Evolutionary conservation across 2,888 invertebrate genomes (phyloP).

Genomic region (Tridacna gigas): DNA sequence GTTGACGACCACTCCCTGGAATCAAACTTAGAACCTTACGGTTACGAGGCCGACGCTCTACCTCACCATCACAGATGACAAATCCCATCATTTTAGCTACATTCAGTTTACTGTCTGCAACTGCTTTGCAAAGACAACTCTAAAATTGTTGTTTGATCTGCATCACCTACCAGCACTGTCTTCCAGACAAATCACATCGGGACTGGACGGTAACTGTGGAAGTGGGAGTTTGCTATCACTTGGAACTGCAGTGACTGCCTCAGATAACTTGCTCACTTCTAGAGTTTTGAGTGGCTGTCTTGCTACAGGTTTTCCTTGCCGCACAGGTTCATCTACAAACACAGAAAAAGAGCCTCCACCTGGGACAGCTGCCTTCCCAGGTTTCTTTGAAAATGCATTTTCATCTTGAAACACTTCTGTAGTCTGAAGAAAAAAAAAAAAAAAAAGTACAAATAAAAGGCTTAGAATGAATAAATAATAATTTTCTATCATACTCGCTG

Average conservation of each 20-base stretch:
- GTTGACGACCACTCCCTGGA: too few species aligned
- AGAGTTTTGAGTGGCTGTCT: constrained; percentile 43
- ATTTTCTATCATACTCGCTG: too few species aligned
- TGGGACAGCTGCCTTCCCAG: constrained; percentile 62
- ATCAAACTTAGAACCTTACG: too few species aligned
- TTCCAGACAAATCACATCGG: constrained; percentile 55
- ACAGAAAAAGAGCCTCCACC: constrained; percentile 69
- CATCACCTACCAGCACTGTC: constrained; percentile 43
- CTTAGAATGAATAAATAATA: too few species aligned
- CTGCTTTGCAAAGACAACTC: not conserved
- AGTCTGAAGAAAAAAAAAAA: constrained; percentile 26
- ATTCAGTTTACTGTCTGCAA: not conserved
- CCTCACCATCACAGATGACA: too few species aligned
- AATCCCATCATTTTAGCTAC: too few species aligned
- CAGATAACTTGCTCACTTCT: constrained; percentile 45
- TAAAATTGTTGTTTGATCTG: too few species aligned
- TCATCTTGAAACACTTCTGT: constrained; percentile 69
- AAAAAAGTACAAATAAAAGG: too few species aligned
- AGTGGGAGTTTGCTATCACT: constrained; percentile 52
- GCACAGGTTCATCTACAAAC: constrained; percentile 68
- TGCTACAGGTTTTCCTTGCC: constrained; percentile 44
- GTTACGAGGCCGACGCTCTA: too few species aligned
- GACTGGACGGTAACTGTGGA: constrained; percentile 41
- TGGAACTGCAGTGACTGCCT: constrained; percentile 62
- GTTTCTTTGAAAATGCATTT: constrained; percentile 70